Conservation (phyloP, 2,888 invertebrate species). For the Platycnemis pennipes region DNA sequence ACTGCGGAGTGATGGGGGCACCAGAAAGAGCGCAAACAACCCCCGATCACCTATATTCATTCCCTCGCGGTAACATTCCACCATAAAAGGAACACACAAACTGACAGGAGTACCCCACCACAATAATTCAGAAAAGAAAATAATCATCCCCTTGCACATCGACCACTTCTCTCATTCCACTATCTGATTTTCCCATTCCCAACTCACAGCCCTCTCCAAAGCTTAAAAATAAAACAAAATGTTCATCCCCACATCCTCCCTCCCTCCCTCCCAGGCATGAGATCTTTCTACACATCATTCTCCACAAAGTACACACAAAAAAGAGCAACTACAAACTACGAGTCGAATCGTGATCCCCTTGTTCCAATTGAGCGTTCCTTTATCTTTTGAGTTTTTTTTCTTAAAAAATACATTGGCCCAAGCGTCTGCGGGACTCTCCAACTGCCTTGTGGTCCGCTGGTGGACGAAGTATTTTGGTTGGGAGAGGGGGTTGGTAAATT, state of each 20-base stretch:
- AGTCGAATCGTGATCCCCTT: constrained; percentile 58
- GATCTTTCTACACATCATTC: constrained; percentile 2
- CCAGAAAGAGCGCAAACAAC: not conserved
- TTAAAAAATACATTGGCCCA: constrained; percentile 68
- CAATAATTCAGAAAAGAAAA: not conserved
- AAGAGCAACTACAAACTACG: constrained; percentile 60
- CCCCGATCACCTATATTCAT: not conserved
- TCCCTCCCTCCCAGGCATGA: not conserved
- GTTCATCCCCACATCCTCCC: not conserved
- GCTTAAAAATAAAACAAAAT: not conserved
- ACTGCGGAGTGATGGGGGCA: not conserved
- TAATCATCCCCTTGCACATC: too few relatives aligned
- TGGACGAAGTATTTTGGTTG: constrained; percentile 16
- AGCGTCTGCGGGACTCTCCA: constrained; percentile 64
- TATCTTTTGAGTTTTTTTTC: constrained; percentile 9
- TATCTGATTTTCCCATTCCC: not conserved
- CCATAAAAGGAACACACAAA: constrained; percentile 16
- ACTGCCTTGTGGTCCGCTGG: constrained; percentile 61
- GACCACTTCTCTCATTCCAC: too few relatives aligned
- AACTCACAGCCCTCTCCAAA: not conserved
- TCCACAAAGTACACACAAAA: constrained; percentile 24
- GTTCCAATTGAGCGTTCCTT: constrained; percentile 64
- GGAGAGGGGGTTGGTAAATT: not conserved
- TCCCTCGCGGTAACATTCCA: constrained; percentile 14
- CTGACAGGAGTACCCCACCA: not conserved